Conservation (phyloP, 2,797 vertebrate species). For the Phataginus tetradactyla region DNA sequence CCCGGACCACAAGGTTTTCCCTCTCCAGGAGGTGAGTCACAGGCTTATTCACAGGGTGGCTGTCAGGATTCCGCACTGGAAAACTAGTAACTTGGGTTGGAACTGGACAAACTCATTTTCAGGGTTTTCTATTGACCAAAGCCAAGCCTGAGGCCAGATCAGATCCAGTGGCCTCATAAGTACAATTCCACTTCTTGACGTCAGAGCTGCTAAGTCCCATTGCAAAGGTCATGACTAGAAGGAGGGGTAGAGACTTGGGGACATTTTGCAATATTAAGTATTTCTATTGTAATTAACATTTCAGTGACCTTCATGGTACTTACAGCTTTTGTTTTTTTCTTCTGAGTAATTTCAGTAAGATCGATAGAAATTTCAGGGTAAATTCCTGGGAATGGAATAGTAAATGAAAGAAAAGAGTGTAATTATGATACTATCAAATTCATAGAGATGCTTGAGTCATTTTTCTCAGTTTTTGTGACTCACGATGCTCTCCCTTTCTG, state of each 20-base stretch:
- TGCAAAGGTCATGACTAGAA: not conserved
- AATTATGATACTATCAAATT: not conserved
- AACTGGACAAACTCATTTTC: not conserved
- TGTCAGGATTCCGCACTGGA: not conserved
- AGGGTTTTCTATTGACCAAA: not conserved
- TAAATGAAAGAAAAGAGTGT: not conserved
- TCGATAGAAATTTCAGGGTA: not conserved
- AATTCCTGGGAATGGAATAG: not conserved
- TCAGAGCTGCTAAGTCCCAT: not conserved
- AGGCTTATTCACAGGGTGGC: not conserved
- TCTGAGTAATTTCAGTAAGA: not conserved
- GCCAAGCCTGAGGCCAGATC: not conserved
- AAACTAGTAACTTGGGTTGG: not conserved
- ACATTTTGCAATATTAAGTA: not conserved
- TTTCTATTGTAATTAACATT: not conserved
- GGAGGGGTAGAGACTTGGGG: accelerated
- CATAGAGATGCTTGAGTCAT: not conserved
- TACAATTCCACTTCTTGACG: not conserved
- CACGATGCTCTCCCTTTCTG: not conserved
- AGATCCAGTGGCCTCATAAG: not conserved
- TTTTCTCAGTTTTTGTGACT: not conserved
- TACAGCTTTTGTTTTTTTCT: not conserved
- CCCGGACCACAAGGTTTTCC: not conserved
- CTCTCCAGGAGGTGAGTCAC: not conserved
- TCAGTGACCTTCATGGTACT: not conserved